Percentiles rank a stretch among this genome's conserved stretches.
Evolutionary conservation across 2,797 vertebrate genomes (phyloP).

Genomic region (Petrocephalus schoutedeni): DNA sequence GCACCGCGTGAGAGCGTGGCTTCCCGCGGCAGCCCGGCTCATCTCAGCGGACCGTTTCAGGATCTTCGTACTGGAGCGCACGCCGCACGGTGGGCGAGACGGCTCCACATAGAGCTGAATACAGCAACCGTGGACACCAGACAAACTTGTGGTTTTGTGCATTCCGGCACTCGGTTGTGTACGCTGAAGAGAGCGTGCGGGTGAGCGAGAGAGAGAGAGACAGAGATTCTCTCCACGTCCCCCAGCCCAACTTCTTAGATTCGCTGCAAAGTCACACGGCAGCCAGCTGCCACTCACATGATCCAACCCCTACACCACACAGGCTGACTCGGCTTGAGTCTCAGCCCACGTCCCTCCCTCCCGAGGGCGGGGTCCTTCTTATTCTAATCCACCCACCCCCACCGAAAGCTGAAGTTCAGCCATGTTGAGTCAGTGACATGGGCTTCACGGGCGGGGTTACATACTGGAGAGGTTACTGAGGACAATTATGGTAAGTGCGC

Average conservation of each 20-base stretch:
- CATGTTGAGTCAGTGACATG: background rate
- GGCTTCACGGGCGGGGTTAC: background rate
- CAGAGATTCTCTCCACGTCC: background rate
- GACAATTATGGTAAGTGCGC: background rate
- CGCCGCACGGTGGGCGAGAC: background rate
- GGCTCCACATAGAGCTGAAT: background rate
- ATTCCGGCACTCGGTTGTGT: background rate
- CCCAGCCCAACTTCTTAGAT: background rate
- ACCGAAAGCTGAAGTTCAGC: background rate
- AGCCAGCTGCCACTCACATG: slow-evolving; percentile 15
- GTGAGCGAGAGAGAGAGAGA: background rate
- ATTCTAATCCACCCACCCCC: background rate
- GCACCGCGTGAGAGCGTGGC: background rate
- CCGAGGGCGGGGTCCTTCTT: background rate
- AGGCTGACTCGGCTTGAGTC: background rate
- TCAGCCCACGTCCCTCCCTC: background rate
- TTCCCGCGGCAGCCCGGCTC: background rate
- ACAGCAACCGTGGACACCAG: background rate
- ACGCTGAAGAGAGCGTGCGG: background rate
- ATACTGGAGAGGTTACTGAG: background rate
- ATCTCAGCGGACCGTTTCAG: background rate
- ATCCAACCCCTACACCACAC: background rate
- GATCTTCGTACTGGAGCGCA: background rate
- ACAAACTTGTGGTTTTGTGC: slow-evolving; percentile 4
- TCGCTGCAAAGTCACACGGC: background rate